Evolutionary conservation across 2,888 invertebrate species (phyloP).

Genomic region (Polymixis flavicincta): DNA sequence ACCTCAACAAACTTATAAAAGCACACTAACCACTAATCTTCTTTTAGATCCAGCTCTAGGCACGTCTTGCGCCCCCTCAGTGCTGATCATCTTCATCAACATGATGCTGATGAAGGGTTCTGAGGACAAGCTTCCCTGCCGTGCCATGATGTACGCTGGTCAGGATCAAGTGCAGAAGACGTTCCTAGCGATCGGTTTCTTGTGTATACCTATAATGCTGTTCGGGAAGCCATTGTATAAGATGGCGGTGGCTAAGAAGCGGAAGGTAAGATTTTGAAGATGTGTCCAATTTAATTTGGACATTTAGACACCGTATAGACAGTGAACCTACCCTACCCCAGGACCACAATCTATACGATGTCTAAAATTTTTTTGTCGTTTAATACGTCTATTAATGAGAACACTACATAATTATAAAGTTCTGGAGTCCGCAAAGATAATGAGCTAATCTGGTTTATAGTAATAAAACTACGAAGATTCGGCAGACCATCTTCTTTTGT

Average conservation of each 20-base stretch:
- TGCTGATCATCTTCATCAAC: constrained; percentile 95
- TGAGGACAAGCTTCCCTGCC: constrained; percentile 84
- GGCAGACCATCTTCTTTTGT: not conserved
- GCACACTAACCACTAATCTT: not conserved
- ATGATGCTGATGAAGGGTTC: constrained; percentile 93
- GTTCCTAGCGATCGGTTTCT: constrained; percentile 91
- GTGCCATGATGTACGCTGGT: constrained; percentile 91
- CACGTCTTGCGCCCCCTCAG: constrained; percentile 93
- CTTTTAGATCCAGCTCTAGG: constrained; percentile 82
- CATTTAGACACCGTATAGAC: too few species aligned
- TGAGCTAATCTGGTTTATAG: not conserved
- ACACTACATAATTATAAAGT: not conserved
- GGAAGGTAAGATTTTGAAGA: constrained; percentile 72
- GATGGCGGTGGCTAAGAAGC: constrained; percentile 84
- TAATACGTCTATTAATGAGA: too few species aligned
- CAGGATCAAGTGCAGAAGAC: constrained; percentile 91
- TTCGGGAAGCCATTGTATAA: constrained; percentile 94
- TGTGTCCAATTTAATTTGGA: not conserved
- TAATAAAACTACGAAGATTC: not conserved
- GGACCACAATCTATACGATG: too few species aligned
- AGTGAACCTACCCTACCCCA: too few species aligned
- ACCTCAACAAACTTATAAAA: not conserved
- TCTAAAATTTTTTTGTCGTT: not conserved
- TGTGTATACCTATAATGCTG: constrained; percentile 95
- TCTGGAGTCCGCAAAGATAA: not conserved